Evolutionary conservation across 1,140 invertebrate genomes (phyloP), one percentile per base, ranked within the genome.

Genomic region (Euura saliciscinereae): DNA sequence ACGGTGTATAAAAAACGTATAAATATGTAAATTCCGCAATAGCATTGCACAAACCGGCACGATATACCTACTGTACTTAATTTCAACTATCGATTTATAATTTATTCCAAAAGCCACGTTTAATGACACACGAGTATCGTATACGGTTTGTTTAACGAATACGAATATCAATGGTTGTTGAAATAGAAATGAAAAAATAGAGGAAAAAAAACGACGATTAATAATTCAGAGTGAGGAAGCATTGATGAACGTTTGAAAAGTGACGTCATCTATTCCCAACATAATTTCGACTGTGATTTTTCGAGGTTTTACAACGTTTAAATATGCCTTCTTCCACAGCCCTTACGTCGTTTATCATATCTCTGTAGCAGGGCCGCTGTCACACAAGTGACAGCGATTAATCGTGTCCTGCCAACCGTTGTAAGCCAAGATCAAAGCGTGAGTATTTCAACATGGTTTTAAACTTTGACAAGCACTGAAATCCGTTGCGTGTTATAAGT

Each of bases 401-500:
- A 82, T 80, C 79, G 75, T 75, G 73, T 65, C 43, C 75, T 74
- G 77, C 80, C 77, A 75, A 45, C 70, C 74, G 73, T 73, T 71
- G 67, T 75, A 73, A 69, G 78, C 76, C 66, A 76, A 79, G 75
- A 78, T 82, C 80, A 80, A 82, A 83, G 51, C 51, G 51, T n/a
- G 13, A 59, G 51, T 59, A 59, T 59, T 59, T 59, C 51, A 59
- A n/a, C 51, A n/a, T 4, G 51, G 10, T 59, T 8, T 59, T 11
- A 59, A n/a, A 11, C 8, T 59, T 59, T 59, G 51, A 59, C 51
- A 28, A 28, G 28, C 28, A 28, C 28, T 28, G 28, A 28, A 28
- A 28, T 28, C 28, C 28, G 28, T 28, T 28, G 28, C 28, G 28
- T 28, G 28, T 28, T 28, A 28, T 28, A 28, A 28, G 28, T 28